Evolutionary conservation across 1,140 invertebrate species (phyloP).

Genomic region (Helicorthomorpha holstii): DNA sequence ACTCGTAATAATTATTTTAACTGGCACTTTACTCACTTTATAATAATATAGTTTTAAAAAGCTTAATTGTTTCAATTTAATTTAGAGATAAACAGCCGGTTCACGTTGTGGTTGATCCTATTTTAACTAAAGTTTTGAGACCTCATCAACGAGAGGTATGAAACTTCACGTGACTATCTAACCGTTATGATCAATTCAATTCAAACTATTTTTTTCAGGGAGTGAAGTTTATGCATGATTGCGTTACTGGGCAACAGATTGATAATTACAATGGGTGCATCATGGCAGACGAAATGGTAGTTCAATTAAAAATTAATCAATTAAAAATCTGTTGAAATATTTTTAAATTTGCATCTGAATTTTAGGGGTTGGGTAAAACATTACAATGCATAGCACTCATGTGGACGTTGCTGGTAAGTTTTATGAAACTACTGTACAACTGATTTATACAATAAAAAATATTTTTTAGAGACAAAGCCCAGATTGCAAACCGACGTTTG

Average conservation of each 20-base stretch:
- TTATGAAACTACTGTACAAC: not conserved
- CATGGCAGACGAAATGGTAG: constrained; percentile 98
- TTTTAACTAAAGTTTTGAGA: constrained; percentile 70
- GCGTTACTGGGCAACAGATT: constrained; percentile 84
- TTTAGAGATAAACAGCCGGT: constrained; percentile 47
- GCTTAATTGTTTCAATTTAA: constrained; percentile 12
- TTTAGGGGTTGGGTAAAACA: constrained; percentile 67
- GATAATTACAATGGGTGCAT: constrained; percentile 82
- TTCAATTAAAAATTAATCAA: no score
- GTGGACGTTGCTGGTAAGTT: constrained; percentile 64
- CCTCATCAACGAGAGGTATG: constrained; percentile 92
- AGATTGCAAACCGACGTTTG: constrained; percentile 55
- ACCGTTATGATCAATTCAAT: constrained; percentile 1
- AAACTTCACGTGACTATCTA: not conserved
- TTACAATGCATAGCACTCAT: constrained; percentile 92
- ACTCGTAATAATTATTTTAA: constrained; percentile 35
- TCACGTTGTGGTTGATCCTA: constrained; percentile 87
- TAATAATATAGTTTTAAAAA: not conserved
- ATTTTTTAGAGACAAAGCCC: constrained; percentile 31
- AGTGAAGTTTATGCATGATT: constrained; percentile 99
- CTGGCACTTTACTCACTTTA: no score
- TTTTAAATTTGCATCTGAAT: constrained; percentile 9
- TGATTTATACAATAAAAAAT: not conserved
- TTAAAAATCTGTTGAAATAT: no score
- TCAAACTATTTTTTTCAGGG: constrained; percentile 35